Conservation (phyloP, 37 sponge, comb jelly and placozoan species). For the Geodia barretti region DNA sequence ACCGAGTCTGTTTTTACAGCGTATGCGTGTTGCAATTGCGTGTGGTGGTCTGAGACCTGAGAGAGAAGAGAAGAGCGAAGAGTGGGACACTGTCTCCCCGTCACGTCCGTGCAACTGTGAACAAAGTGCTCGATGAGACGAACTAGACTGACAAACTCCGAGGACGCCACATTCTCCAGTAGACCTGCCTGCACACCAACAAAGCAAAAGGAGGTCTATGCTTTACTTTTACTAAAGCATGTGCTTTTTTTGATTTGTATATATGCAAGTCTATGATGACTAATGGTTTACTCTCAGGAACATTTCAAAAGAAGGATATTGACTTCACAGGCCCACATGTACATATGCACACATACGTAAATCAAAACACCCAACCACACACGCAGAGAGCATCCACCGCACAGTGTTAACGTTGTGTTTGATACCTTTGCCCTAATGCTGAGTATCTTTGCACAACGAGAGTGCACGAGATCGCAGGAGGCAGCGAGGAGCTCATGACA, state of each 20-base stretch:
- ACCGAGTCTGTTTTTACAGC: no score
- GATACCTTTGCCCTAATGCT: constrained; percentile 80
- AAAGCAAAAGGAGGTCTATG: no score
- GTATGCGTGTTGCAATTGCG: no score
- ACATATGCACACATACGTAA: not conserved
- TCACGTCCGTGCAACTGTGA: constrained; percentile 39
- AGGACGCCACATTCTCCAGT: constrained; percentile 63
- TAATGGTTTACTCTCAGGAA: not conserved
- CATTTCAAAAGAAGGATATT: not conserved
- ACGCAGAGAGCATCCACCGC: no score
- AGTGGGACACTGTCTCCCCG: constrained; percentile 71
- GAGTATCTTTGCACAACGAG: constrained; percentile 85
- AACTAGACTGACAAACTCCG: constrained; percentile 78
- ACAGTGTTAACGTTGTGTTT: no score
- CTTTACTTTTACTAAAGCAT: no score
- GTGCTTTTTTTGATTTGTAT: no score
- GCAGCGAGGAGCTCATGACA: constrained; percentile 68
- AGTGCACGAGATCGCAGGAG: constrained; percentile 79
- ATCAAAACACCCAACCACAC: not conserved
- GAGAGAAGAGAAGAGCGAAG: constrained; percentile 73
- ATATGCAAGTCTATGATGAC: not conserved
- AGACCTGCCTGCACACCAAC: constrained; percentile 73
- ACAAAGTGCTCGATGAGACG: constrained; percentile 78
- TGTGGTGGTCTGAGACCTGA: constrained; percentile 81
- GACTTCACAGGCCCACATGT: not conserved